These are phyloP conservation scores for Parochlus steinenii DNA, from an alignment of 2,888 invertebrate species.

Conservation along the genomic window DNA sequence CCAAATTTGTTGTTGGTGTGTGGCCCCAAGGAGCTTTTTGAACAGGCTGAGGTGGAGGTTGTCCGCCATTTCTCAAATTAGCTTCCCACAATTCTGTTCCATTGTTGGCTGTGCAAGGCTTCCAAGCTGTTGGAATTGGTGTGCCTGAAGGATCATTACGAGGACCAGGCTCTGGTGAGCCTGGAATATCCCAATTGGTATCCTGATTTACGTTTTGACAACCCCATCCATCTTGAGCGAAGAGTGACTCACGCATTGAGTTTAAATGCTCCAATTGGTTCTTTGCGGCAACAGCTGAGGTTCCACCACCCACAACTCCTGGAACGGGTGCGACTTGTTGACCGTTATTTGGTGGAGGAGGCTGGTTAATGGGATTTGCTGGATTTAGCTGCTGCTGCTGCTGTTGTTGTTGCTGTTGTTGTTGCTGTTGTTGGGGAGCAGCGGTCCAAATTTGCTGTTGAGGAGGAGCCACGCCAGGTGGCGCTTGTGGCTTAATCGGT, in stretches of 20 bases:
- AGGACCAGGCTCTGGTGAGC: conserved; percentile 65
- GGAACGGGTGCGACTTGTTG: conserved; percentile 15
- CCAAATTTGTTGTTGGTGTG: conserved; percentile 79
- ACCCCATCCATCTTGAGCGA: conserved; percentile 87
- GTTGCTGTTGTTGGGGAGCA: conserved; percentile 22
- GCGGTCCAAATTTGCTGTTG: conserved; percentile 22
- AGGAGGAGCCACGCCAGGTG: conserved; percentile 21
- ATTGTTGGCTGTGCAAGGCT: conserved; percentile 42
- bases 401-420: conserved; percentile 26
- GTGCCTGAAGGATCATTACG: conserved; percentile 34
- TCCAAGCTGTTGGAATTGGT: conserved; percentile 4
- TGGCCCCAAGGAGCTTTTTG: conserved; percentile 88
- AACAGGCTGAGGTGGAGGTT: conserved; percentile 62
- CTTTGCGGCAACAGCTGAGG: conserved; percentile 53
- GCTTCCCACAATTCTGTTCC: conserved; percentile 87
- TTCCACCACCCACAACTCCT: conserved; percentile 34
- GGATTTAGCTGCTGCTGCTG: conserved; percentile 31
- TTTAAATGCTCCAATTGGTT: conserved; percentile 74
- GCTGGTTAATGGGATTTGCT: conserved; percentile 27
- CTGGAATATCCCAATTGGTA: conserved; percentile 83
- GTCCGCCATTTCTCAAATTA: conserved; percentile 76
- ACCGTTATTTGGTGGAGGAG: conserved; percentile 12
- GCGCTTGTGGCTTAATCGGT: background rate
- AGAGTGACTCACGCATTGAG: conserved; percentile 79
- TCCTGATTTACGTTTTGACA: conserved; percentile 91